Percentiles rank a stretch among this genome's conserved stretches.
Conservation (phyloP, 2,888 invertebrate genomes). For the Anoplius nigerrimus region DNA sequence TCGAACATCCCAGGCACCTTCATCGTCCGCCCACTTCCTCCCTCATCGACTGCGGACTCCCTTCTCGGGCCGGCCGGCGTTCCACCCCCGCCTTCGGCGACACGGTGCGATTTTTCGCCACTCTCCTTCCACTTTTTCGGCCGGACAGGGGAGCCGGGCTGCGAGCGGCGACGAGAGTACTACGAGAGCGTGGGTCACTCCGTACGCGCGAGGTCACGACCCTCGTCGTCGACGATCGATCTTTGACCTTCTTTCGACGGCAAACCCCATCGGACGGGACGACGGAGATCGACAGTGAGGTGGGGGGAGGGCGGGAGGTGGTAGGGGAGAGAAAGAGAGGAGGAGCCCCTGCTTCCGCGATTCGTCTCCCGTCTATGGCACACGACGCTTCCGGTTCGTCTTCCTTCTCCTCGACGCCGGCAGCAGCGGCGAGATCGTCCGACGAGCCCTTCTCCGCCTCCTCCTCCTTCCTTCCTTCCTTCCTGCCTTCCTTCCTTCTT, state of each 20-base stretch:
- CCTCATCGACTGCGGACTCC: slow-evolving; percentile 19
- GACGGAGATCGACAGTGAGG: slow-evolving; percentile 42
- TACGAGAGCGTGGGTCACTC: slow-evolving; percentile 46
- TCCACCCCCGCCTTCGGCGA: too few relatives aligned
- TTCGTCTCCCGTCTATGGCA: background rate
- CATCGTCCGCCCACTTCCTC: slow-evolving; percentile 6
- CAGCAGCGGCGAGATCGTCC: background rate
- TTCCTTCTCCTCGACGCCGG: background rate
- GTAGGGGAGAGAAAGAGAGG: slow-evolving; percentile 31
- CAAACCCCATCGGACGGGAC: slow-evolving; percentile 54
- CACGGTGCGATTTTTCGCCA: too few relatives aligned
- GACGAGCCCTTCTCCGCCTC: slow-evolving; percentile 13
- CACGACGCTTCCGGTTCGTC: background rate
- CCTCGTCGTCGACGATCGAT: slow-evolving; percentile 64
- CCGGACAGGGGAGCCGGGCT: slow-evolving; percentile 7
- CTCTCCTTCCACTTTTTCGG: slow-evolving; percentile 12
- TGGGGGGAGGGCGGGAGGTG: slow-evolving; percentile 44
- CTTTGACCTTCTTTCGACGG: slow-evolving; percentile 62
- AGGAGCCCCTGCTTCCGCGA: background rate
- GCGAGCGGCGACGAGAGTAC: too few relatives aligned
- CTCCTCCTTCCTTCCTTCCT: background rate
- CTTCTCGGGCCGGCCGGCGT: too few relatives aligned
- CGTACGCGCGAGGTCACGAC: slow-evolving; percentile 59
- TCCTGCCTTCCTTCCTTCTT: slow-evolving; percentile 3
- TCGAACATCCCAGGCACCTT: background rate